Evolutionary conservation across 2,797 vertebrate species (phyloP), one percentile per base, ranked within the genome.

Genomic region (Phoxinus dragarum): DNA sequence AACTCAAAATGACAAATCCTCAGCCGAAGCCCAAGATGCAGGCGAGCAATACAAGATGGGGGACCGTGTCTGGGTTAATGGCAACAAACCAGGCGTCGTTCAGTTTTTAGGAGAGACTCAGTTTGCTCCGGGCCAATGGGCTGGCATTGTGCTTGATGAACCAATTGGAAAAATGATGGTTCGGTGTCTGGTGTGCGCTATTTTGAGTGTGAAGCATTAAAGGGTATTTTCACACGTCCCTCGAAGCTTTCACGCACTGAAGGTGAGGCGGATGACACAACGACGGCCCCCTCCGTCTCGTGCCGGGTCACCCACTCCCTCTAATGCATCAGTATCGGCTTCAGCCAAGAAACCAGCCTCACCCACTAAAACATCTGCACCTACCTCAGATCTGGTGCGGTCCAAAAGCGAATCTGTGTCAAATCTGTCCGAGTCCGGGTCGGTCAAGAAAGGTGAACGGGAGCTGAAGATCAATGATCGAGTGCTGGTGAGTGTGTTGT

Each of bases 101-200:
- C 98, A 98, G 89, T 99, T 99, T 93, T 95, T 99, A 73, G 98
- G 98, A 47, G 98, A 99, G 79, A 97, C 98, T 0, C 98, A 99
- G 88, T 99, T 99, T 85, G 98, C 98, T 5, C 98, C 98, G 0
- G 98, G 98, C 61, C 98, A 99, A 86, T 99, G 98, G 98, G 98
- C 98, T 0, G 98, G 98, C 47, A 98, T 99, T 14, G 98, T 99
- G 85, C 91, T 99, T 61, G 98, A 99, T 2, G 98, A 99, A 88
- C 92, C 97, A 6, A 99, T 99, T 7, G 98, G 19, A 99, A 99
- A 93, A 99, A 99, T 0, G 98, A 99, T 0, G 98, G 98, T 8
- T 98, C 98, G 0, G 98, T 99, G 90, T 98, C 97, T 0, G 98
- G 98, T 1, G 96, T 99, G 49, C 96, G 98, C 23, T 99, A 99